These are phyloP conservation scores for Pagrus major DNA, from an alignment of 2,113 vertebrate species.

Conservation along the genomic window DNA sequence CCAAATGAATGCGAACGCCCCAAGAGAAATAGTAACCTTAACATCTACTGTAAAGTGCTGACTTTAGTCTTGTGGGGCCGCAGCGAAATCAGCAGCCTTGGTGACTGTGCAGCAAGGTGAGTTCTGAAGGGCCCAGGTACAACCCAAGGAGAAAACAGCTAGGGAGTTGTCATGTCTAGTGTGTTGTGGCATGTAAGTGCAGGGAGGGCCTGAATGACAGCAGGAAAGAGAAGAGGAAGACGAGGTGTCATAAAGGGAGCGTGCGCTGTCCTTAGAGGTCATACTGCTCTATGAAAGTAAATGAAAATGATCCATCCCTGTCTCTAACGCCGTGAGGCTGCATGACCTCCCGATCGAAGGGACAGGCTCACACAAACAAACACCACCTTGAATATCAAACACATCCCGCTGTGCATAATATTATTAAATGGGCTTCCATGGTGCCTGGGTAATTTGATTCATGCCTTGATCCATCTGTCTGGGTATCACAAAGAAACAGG, in stretches of 20 bases:
- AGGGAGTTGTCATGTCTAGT: neutral
- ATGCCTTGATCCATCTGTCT: conserved; percentile 54
- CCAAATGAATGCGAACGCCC: neutral
- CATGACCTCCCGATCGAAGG: conserved; percentile 27
- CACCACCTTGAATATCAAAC: conserved; percentile 57
- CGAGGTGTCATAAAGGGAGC: neutral
- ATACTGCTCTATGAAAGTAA: neutral
- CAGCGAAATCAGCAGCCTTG: conserved; percentile 12
- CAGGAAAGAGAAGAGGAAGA: neutral
- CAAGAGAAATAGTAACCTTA: neutral
- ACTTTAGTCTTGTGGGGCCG: conserved; percentile 10
- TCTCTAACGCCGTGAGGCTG: conserved; percentile 4
- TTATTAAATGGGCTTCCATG: conserved; percentile 16
- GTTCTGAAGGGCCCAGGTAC: neutral
- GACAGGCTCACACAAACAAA: conserved; percentile 37
- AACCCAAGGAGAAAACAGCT: conserved; percentile 24
- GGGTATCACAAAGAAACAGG: conserved; percentile 9
- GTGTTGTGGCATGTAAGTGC: neutral
- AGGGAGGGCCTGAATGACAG: neutral
- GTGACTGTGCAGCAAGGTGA: conserved; percentile 28
- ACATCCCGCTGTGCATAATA: conserved; percentile 45
- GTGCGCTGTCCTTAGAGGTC: conserved; percentile 7
- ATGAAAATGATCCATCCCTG: neutral
- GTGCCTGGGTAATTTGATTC: conserved; percentile 46
- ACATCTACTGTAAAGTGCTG: conserved; percentile 20